Conservation (phyloP, 2,797 vertebrate species). For the Enteromius radiatus region DNA sequence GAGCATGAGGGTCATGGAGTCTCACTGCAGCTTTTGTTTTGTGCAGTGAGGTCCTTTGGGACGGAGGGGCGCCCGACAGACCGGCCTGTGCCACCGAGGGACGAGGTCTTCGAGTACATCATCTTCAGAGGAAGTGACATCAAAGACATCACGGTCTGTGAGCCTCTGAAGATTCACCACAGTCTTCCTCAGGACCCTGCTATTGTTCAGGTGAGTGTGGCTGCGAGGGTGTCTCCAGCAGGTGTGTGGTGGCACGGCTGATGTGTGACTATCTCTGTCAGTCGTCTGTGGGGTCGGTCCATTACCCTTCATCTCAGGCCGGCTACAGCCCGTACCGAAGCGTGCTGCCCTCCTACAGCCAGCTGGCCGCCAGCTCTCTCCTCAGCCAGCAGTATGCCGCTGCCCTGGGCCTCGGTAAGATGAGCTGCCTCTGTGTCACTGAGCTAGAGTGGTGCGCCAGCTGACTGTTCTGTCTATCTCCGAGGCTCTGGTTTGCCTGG, state of each 20-base stretch:
- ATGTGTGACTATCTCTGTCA: slow-evolving; percentile 55
- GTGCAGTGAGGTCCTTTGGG: slow-evolving; percentile 91
- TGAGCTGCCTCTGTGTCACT: neutral
- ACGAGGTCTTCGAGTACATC: slow-evolving; percentile 95
- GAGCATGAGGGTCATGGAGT: neutral
- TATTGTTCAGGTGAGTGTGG: slow-evolving; percentile 86
- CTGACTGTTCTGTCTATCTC: slow-evolving; percentile 58
- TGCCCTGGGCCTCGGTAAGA: slow-evolving; percentile 89
- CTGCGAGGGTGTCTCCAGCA: neutral
- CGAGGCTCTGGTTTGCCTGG: slow-evolving; percentile 81
- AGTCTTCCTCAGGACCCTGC: slow-evolving; percentile 93
- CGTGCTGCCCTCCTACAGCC: slow-evolving; percentile 87
- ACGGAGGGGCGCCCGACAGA: slow-evolving; percentile 94
- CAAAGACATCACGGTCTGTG: slow-evolving; percentile 93
- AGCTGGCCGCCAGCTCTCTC: slow-evolving; percentile 88
- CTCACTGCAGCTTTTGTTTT: neutral
- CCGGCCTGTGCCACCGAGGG: slow-evolving; percentile 87
- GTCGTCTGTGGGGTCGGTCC: slow-evolving; percentile 85
- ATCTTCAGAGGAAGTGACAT: slow-evolving; percentile 97
- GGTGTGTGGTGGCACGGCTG: neutral
- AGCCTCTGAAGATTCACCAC: slow-evolving; percentile 87
- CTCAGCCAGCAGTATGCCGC: slow-evolving; percentile 91
- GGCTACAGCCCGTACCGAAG: slow-evolving; percentile 87
- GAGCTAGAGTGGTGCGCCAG: neutral
- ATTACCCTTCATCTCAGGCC: slow-evolving; percentile 79